Evolutionary conservation across 2,797 vertebrate species (phyloP).

Genomic region (Xenopus petersii): DNA sequence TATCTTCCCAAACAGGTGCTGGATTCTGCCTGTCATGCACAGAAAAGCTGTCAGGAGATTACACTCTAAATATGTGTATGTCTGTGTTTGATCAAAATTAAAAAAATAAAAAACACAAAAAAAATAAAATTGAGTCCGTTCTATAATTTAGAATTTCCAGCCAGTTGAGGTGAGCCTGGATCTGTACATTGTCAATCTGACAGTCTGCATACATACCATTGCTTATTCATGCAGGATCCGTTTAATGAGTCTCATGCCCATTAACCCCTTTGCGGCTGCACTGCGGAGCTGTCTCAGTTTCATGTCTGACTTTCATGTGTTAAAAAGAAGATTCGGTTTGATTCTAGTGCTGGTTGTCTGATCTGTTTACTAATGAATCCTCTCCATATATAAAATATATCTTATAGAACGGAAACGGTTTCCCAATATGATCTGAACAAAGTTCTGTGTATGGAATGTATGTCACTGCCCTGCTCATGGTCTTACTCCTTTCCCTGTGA

Average conservation of each 20-base stretch:
- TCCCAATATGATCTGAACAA: too few relatives aligned
- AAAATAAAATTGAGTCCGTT: background rate
- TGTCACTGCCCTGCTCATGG: too few relatives aligned
- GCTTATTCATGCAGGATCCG: background rate
- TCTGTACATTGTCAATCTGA: constrained; percentile 2
- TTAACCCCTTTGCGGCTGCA: background rate
- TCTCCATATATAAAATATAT: too few relatives aligned
- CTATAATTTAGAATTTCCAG: background rate
- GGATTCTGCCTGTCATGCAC: background rate
- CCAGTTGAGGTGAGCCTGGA: background rate
- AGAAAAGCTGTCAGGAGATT: background rate
- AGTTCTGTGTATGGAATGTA: too few relatives aligned
- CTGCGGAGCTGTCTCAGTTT: too few relatives aligned
- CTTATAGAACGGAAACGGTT: too few relatives aligned
- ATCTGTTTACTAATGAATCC: too few relatives aligned
- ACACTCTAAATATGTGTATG: background rate
- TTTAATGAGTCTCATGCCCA: background rate
- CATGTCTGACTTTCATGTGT: too few relatives aligned
- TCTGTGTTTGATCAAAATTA: background rate
- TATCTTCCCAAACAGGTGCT: background rate
- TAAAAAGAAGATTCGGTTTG: too few relatives aligned
- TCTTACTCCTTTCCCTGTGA: too few relatives aligned
- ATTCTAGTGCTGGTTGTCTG: too few relatives aligned
- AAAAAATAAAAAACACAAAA: background rate
- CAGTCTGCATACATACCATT: background rate